A percentile compares a stretch with the other conserved stretches of the same genome.
Conservation (phyloP, 2,888 invertebrate species). For the Spodoptera exigua region DNA sequence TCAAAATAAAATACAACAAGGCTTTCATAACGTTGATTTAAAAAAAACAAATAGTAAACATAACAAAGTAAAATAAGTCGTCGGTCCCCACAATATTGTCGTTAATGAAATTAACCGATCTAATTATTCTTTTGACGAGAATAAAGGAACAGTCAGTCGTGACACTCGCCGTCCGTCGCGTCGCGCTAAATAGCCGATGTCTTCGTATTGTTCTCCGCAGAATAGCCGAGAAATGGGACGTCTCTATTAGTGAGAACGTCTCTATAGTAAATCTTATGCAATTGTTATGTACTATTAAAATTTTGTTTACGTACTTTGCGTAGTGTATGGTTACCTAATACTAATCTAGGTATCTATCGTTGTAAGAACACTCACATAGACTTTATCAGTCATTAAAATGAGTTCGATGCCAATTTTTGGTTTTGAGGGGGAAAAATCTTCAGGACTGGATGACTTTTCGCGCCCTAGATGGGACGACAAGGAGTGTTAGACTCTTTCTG, state of each 20-base stretch:
- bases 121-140: constrained; percentile 76
- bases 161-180: constrained; percentile 40
- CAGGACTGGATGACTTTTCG: too few relatives aligned
- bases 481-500: too few relatives aligned
- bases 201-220: constrained; percentile 28
- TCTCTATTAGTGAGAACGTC: constrained; percentile 13
- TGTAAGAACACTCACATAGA: too few relatives aligned
- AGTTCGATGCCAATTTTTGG: too few relatives aligned
- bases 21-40: constrained; percentile 48
- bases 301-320: too few relatives aligned
- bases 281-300: not conserved
- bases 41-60: constrained; percentile 55
- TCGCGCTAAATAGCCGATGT: constrained; percentile 38
- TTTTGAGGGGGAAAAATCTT: too few relatives aligned
- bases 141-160: constrained; percentile 47
- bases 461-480: too few relatives aligned
- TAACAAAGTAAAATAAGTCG: constrained; percentile 77
- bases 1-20: too few relatives aligned
- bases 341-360: too few relatives aligned
- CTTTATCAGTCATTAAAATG: too few relatives aligned
- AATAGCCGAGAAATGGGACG: constrained; percentile 4
- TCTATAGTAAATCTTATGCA: not conserved
- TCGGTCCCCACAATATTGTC: constrained; percentile 69
- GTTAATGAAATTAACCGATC: constrained; percentile 80
- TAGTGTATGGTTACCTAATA: too few relatives aligned